These are phyloP conservation scores for Collichthys lucidus DNA, from an alignment of 2,113 vertebrate genomes.

Conservation along the genomic window DNA sequence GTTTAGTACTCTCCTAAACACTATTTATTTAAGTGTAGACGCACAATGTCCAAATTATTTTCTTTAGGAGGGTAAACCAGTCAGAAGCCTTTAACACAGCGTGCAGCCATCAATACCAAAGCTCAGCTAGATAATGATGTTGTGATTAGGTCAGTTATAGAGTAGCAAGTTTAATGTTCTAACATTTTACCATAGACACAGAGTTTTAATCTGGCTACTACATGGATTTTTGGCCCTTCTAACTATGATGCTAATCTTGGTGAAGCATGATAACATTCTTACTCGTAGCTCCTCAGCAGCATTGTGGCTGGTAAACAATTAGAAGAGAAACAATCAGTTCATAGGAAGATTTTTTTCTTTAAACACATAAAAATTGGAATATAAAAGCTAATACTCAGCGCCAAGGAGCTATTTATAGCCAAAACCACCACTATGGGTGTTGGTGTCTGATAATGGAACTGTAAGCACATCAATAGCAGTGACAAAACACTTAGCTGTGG, in stretches of 20 bases:
- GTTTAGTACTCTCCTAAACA: neutral
- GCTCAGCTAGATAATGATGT: neutral
- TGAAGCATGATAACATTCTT: neutral
- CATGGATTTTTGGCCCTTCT: neutral
- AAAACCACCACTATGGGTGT: neutral
- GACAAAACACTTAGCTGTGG: conserved; percentile 15
- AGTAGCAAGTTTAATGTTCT: neutral
- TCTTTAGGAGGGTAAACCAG: neutral
- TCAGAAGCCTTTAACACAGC: neutral
- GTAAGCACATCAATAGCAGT: neutral
- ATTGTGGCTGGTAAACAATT: neutral
- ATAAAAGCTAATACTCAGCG: neutral
- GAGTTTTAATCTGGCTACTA: neutral
- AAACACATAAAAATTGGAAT: neutral
- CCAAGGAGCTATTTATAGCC: neutral
- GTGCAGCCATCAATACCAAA: neutral
- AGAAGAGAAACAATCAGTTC: neutral
- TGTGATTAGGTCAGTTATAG: neutral
- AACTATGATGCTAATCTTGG: neutral
- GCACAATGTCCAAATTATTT: neutral
- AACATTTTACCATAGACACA: neutral
- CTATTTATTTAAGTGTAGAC: neutral
- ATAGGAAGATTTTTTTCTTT: neutral
- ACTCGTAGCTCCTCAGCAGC: neutral
- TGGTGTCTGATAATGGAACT: conserved; percentile 1